Evolutionary conservation across 2,888 invertebrate genomes (phyloP), one percentile per base, ranked within the genome.

Genomic region (Rhamphomyia laevipes): DNA sequence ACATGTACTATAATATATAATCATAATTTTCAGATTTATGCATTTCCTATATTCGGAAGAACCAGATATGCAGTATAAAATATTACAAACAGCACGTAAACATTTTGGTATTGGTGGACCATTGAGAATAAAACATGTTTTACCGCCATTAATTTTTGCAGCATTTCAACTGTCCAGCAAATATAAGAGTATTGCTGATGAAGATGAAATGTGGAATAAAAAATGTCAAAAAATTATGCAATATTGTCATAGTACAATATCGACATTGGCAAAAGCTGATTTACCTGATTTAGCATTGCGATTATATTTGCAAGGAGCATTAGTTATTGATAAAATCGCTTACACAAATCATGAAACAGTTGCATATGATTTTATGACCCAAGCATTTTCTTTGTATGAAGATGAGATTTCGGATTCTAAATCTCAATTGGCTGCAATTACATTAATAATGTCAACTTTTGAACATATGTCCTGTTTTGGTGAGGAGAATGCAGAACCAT

Each of bases 321-420:
- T 96, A 43, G 90, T 93, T 0, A 90, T 93, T 50, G 88, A 90
- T 48, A 85, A 89, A 69, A 91, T 95, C 47, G 82, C 82, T 9
- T 97, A 96, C 70, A 87, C 92, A 51, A 93, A 94, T 65, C 89
- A 91, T 66, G 96, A 97, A 72, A 90, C 93, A 10, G 88, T 97
- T 2, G 96, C 96, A 0, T 99, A 99, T 72, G 99, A 99, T 71
- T 99, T 93, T 64, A 84, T 99, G 68, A 94, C 96, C 18, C 70
- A 71, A 52, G 93, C 96, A 0, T 97, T 99, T 72, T 91, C 95
- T 0, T 70, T 99, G 48, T 99, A 97, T 67, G 97, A 99, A 68
- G 99, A 99, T 68, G 97, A 97, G 72, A 92, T 99, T 61, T 91
- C 92, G 2, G 97, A 97, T 68, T 93, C 93, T 49, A 94, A 94